Evolutionary conservation across 1,140 invertebrate genomes (phyloP), one percentile per base, ranked within the genome.

Genomic region (Bathynomus jamesi): DNA sequence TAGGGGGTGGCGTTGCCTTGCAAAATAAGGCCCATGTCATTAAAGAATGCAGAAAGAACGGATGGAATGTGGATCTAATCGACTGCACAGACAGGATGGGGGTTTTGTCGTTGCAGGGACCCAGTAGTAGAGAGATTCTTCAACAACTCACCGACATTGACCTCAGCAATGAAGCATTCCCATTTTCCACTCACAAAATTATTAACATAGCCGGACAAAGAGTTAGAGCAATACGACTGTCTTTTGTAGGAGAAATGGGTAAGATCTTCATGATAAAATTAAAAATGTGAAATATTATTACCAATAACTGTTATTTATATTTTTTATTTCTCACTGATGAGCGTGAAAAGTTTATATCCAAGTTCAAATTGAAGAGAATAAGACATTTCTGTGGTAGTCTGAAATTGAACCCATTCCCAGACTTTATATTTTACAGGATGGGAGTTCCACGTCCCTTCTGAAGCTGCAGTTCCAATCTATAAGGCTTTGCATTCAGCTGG

Each of bases 31-130:
- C 87, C 21, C 89, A 91, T 76, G 85, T 95, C 7, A 84, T 85
- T 13, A 85, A 86, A 64, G 85, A 90, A 67, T 86, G 95, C 4
- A 84, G 86, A 28, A 85, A 87, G 21, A 86, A 90, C 77, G 85
- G 86, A 3, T 90, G 93, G 71, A 84, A 90, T n/a, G 90, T 90
- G 0, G 85, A 84, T 10, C 80, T 95, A 11, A 86, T 87, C 3
- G 90, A 95, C 81, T 85, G 89, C 28, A 90, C 90, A 0, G 87
- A 91, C 31, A 86, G 91, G 69, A 85, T 95, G 72, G 91, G 91
- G 64, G 86, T 95, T 31, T 82, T 96, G n/a, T 92, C 90, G 13
- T 83, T 95, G 29, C 93, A 95, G 82, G 93, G 92, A 28, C 91
- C 75, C 81, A 82, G 28, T 78, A 90, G 89, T 78, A 87, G 87